These are phyloP conservation scores for Sebastes vulpes DNA, from an alignment of 2,797 vertebrate genomes.

Conservation along the genomic window DNA sequence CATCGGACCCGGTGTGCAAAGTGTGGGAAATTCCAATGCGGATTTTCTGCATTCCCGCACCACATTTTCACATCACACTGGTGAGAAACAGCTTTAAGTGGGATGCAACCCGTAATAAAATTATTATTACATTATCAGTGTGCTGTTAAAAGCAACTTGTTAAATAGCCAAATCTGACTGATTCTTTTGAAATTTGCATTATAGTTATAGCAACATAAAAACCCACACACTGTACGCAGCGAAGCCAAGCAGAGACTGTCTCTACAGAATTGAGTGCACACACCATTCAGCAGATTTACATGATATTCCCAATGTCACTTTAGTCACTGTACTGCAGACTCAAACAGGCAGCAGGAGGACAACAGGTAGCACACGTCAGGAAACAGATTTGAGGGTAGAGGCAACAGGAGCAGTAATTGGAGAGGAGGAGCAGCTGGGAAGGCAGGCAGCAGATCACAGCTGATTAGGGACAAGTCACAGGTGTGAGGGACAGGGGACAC, in stretches of 20 bases:
- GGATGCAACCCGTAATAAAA: not conserved
- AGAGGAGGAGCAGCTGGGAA: slow-evolving; percentile 41
- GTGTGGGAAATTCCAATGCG: too few species aligned
- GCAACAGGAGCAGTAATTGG: slow-evolving; percentile 26
- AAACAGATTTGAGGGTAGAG: not conserved
- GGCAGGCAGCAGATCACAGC: not conserved
- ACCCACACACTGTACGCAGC: not conserved
- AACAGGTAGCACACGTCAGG: slow-evolving; percentile 5
- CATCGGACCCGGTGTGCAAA: too few species aligned
- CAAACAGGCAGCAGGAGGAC: not conserved
- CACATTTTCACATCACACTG: too few species aligned
- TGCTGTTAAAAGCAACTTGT: not conserved
- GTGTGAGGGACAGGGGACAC: slow-evolving; percentile 31
- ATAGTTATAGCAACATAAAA: not conserved
- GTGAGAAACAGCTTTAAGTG: not conserved
- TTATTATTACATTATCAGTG: not conserved
- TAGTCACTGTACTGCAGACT: not conserved
- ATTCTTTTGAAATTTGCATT: not conserved
- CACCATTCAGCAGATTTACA: not conserved
- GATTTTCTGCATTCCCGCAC: too few species aligned
- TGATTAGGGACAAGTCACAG: slow-evolving; percentile 36
- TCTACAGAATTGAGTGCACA: not conserved
- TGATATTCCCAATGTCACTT: not conserved
- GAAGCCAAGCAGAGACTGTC: not conserved
- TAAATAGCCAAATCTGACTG: not conserved